Percentiles rank a stretch among this genome's conserved stretches.
Conservation (phyloP, 1,140 invertebrate genomes). For the Orchesella cincta region DNA sequence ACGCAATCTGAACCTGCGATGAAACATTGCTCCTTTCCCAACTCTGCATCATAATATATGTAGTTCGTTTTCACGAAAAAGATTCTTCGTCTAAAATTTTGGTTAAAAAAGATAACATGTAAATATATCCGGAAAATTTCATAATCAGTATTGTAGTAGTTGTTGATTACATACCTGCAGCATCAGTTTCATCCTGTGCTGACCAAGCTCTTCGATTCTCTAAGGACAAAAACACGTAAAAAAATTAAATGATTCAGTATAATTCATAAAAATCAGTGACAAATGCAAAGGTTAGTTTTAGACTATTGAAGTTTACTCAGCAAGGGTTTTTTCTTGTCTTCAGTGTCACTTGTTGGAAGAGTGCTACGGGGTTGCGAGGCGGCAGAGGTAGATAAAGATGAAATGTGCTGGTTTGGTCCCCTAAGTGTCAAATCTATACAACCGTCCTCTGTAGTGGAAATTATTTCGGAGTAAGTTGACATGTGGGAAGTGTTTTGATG, state of each 20-base stretch:
- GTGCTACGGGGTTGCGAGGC: not conserved
- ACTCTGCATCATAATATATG: too few relatives aligned
- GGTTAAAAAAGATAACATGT: not conserved
- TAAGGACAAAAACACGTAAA: not conserved
- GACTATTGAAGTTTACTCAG: not conserved
- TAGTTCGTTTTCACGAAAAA: too few relatives aligned
- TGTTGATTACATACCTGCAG: too few relatives aligned
- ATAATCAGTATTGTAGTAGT: too few relatives aligned
- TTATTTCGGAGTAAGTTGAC: not conserved
- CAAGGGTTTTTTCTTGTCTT: not conserved
- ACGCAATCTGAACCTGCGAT: too few relatives aligned
- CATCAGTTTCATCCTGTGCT: not conserved
- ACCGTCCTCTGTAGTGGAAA: conserved; percentile 5
- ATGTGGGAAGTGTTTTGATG: not conserved
- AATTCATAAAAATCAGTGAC: not conserved
- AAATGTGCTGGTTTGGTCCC: conserved; percentile 12
- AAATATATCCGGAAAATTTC: too few relatives aligned
- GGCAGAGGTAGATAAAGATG: not conserved
- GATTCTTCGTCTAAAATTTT: too few relatives aligned
- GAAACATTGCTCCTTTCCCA: too few relatives aligned
- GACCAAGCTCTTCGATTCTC: conserved; percentile 7
- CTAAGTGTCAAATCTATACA: conserved; percentile 16
- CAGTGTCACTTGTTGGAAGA: not conserved
- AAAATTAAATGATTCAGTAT: not conserved
- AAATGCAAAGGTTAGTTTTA: too few relatives aligned